Conservation (phyloP, 2,797 vertebrate species). For the Bradypodion ventrale region DNA sequence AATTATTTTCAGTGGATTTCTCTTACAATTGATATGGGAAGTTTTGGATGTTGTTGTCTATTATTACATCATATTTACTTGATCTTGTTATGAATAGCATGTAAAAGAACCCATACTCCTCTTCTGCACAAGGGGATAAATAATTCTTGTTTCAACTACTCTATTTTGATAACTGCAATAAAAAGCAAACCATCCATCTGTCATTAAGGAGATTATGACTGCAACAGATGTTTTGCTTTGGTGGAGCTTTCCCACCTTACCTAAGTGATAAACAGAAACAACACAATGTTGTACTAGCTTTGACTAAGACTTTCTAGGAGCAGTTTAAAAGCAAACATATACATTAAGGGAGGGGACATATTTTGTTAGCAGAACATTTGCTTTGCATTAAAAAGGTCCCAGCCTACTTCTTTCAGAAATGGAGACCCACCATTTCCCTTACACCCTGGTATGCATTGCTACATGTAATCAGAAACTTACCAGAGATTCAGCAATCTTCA, state of each 20-base stretch:
- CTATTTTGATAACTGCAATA: slow-evolving; percentile 17
- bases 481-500: no score
- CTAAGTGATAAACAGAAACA: slow-evolving; percentile 53
- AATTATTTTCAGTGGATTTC: background rate
- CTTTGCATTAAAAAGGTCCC: background rate
- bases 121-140: slow-evolving; percentile 1
- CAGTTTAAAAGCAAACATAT: slow-evolving; percentile 23
- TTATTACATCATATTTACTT: background rate
- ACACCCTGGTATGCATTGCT: no score
- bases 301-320: slow-evolving; percentile 34
- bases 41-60: background rate
- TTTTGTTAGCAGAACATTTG: background rate
- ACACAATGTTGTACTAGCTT: slow-evolving; percentile 37
- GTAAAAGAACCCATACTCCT: background rate
- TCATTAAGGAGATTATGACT: slow-evolving; percentile 28
- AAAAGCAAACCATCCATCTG: slow-evolving; percentile 31
- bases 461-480: no score
- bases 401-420: background rate
- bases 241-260: slow-evolving; percentile 33
- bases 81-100: background rate
- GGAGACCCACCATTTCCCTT: no score
- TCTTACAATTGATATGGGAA: background rate
- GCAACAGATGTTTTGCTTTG: slow-evolving; percentile 44
- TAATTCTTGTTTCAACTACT: slow-evolving; percentile 10
- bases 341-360: background rate